Evolutionary conservation across 2,888 invertebrate genomes (phyloP).

Genomic region (Leptura quadrifasciata): DNA sequence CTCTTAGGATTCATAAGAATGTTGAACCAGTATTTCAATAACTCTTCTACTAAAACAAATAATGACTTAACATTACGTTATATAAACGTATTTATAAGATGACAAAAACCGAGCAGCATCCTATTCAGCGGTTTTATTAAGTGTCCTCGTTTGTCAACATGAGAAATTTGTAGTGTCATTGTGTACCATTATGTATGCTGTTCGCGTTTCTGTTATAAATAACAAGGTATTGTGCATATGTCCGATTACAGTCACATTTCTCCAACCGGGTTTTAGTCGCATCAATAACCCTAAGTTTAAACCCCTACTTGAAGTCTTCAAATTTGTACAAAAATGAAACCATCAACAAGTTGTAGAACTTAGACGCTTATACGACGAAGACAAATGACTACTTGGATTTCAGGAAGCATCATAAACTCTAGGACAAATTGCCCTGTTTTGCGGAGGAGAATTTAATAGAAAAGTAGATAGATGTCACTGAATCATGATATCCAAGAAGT

Average conservation of each 20-base stretch:
- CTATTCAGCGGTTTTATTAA: constrained; percentile 4
- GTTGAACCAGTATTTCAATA: too few relatives aligned
- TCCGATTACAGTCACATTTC: not conserved
- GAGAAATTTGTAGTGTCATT: not conserved
- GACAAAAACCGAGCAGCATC: not conserved
- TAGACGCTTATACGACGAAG: not conserved
- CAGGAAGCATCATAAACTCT: not conserved
- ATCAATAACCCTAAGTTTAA: not conserved
- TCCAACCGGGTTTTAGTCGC: not conserved
- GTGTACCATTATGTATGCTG: not conserved
- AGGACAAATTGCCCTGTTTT: too few relatives aligned
- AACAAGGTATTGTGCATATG: constrained; percentile 2
- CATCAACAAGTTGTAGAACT: not conserved
- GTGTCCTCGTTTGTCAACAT: not conserved
- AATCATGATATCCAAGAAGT: too few relatives aligned
- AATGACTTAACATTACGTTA: too few relatives aligned
- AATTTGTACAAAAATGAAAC: not conserved
- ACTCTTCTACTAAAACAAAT: too few relatives aligned
- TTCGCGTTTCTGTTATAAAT: constrained; percentile 2
- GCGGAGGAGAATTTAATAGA: too few relatives aligned
- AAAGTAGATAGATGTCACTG: too few relatives aligned
- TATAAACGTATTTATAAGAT: not conserved
- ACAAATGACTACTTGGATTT: not conserved
- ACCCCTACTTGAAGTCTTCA: not conserved
- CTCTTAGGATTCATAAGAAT: too few relatives aligned